Evolutionary conservation across 1,140 invertebrate species (phyloP).

Genomic region (Diachasmimorpha longicaudata): DNA sequence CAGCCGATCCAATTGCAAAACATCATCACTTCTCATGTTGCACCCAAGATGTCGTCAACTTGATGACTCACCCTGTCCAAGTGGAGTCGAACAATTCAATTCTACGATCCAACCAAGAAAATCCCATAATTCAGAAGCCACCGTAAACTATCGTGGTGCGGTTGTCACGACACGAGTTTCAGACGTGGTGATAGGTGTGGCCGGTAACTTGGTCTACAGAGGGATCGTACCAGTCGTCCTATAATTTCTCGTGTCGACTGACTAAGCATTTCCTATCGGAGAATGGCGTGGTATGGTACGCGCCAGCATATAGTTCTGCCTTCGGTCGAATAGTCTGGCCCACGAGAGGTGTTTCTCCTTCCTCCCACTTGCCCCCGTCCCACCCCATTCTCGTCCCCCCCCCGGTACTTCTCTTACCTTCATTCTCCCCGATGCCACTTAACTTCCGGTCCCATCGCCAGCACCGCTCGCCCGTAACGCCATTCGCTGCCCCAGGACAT

Average conservation of each 20-base stretch:
- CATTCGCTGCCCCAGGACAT: conserved; percentile 37
- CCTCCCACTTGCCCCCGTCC: conserved; percentile 2
- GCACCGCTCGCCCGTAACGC: neutral
- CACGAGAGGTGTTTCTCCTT: conserved; percentile 18
- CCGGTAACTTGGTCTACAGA: conserved; percentile 17
- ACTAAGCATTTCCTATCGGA: conserved; percentile 40
- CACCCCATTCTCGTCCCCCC: neutral
- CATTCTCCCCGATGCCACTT: conserved; percentile 29
- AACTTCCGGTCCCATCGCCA: conserved; percentile 41
- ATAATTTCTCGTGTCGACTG: conserved; percentile 41
- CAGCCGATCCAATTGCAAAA: no score
- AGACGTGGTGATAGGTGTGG: conserved; percentile 26
- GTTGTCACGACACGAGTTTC: conserved; percentile 21
- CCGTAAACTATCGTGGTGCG: neutral
- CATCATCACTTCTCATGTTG: no score
- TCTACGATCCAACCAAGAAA: neutral
- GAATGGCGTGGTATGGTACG: conserved; percentile 2
- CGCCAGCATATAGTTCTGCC: conserved; percentile 15
- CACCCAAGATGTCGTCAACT: no score
- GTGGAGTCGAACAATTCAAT: no score
- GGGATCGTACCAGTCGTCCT: conserved; percentile 28
- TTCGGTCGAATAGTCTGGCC: neutral
- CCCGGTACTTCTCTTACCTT: neutral
- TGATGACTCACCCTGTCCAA: no score
- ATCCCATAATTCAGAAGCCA: neutral